Base-by-base conservation (phyloP, 2,797 vertebrate genomes). In the Australoheros facetus region DNA sequence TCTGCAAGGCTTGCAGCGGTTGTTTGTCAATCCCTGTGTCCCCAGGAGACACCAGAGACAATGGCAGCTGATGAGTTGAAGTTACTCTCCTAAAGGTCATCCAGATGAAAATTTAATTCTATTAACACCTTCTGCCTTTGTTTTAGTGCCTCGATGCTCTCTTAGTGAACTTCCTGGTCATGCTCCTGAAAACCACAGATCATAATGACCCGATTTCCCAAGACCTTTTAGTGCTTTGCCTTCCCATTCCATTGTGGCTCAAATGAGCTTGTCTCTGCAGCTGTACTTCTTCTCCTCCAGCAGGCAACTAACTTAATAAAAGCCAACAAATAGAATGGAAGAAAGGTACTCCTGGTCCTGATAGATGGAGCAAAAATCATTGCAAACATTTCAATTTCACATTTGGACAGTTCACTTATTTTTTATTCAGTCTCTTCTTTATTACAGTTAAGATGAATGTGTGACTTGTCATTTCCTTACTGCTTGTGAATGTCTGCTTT, bases 131-230 rank as follows among this genome's bases (percentile, higher is more conserved):
- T 72, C 56, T 85, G 75, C 75, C 81, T 85, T 91, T 81, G 78
- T 71, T 81, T 83, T 73, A 56, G 10, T 16, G 75, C 53, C 81
- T 51, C 32, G 16, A 72, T 37, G 23, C 71, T 80, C 73, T 56
- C 58, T 80, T 83, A 90, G 91, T 94, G 91, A 92, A 90, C 93
- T 91, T 90, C 77, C 79, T 62, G 71, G 83, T 84, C 87, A 89
- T 14, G 57, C 81, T 86, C 81, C 79, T 75, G 75, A 85, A 81
- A 82, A 81, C 81, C 85, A 76, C 58, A 26, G 21, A 84, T 92
- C 87, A 87, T 82, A 76, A 56, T 84, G 85, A 92, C 91, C 91
- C 71, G 55, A 87, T 94, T 95, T 93, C 89, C 89, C 75, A 80
- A 56, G 85, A 86, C 78, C 83, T 91, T 92, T 90, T 91, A 91